Evolutionary conservation across 1,140 invertebrate species (phyloP).

Genomic region (Nebria ingens): DNA sequence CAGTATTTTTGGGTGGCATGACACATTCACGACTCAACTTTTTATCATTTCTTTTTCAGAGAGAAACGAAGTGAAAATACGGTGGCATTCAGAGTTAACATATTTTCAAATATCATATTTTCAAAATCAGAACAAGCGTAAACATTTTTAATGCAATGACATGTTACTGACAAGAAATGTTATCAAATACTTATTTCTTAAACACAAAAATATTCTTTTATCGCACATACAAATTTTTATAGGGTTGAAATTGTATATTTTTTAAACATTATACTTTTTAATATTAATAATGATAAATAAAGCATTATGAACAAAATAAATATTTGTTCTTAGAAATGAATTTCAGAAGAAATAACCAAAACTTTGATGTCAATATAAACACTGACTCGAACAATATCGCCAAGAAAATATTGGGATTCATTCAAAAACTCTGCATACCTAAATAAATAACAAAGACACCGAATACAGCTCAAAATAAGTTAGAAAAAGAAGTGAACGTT

Average conservation of each 20-base stretch:
- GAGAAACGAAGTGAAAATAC: neutral
- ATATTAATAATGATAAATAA: too few relatives aligned
- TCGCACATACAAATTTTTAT: too few relatives aligned
- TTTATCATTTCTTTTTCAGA: neutral
- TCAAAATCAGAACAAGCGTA: too few relatives aligned
- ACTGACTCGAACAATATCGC: neutral
- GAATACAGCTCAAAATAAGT: neutral
- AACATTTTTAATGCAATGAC: too few relatives aligned
- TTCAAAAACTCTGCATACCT: neutral
- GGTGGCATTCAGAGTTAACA: neutral
- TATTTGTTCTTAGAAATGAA: too few relatives aligned
- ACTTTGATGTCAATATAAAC: neutral
- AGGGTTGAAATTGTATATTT: too few relatives aligned
- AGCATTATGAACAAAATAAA: too few relatives aligned
- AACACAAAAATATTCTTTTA: neutral
- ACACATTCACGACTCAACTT: conserved; percentile 2
- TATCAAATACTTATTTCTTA: neutral
- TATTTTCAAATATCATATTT: neutral
- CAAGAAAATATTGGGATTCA: neutral
- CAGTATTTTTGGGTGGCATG: conserved; percentile 2
- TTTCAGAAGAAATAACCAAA: too few relatives aligned
- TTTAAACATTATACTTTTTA: too few relatives aligned
- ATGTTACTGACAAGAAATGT: neutral
- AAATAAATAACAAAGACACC: neutral
- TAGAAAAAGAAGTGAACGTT: neutral